Base-by-base conservation (phyloP, 2,113 vertebrate genomes). In the Nibea coibor region DNA sequence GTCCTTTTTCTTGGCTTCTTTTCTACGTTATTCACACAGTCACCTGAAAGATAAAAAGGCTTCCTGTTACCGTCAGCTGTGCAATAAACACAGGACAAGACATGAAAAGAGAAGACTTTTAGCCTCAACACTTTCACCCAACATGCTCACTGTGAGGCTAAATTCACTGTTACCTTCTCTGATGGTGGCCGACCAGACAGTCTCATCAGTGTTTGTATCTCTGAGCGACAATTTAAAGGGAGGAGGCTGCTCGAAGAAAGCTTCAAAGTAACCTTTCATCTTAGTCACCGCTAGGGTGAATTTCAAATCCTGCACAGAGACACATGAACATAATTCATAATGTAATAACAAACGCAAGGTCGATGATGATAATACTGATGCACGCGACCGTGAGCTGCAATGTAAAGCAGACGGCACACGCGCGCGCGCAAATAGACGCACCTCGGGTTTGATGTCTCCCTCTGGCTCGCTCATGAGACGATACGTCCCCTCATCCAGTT, bases 221-320 rank as follows among this genome's bases (percentile, higher is more conserved):
- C 95, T 82, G 53, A 96, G 87, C 75, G 94, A 94, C 80, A 97
- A 73, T 75, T 94, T 96, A 84, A 97, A 95, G 17, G 97, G 96
- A 11, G 96, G 92, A 0, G 93, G 93, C 58, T 96, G 95, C 87
- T 97, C 96, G 80, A 96, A 91, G 77, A 96, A 96, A 7, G 95
- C 97, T 74, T 97, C 96, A 56, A 96, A 96, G 84, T 96, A 97
- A 70, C 94, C 95, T 84, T 97, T 97, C 53, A 96, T 89, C 79
- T 95, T 96, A 42, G 16, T 96, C 92, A 45, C 92, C 1, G 58
- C 95, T 78, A 82, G 93, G 15, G 93, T 94, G 91, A 97, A 97
- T 64, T 95, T 90, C 78, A 96, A 93, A 78, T 96, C 95, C 96
- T 98, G 62, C 1, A 62, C 4, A 54, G 57, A 83, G 0, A 62